Base-by-base conservation (phyloP, 2,113 vertebrate species). In the Corapipo altera region DNA sequence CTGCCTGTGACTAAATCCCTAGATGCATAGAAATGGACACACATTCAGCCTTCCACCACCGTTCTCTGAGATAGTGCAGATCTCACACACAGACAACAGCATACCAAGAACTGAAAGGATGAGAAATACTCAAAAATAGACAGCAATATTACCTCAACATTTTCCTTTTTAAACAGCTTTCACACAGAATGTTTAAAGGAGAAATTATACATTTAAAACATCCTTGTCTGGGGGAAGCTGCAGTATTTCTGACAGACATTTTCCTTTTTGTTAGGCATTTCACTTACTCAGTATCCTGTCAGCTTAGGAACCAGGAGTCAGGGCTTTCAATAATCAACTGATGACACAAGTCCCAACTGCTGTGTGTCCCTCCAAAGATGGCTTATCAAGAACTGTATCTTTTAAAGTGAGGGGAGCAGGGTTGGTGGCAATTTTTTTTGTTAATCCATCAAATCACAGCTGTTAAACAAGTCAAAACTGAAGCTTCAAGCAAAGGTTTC, bases 181-280 rank as follows among this genome's bases (percentile, higher is more conserved):
- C 79, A 88, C 48, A 79, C 14, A 74, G 49, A 74, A 57, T 55
- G 24, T 52, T 88, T 93, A 52, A 95, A 92, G 64, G 33, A 91
- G 64, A 89, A 49, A 24, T 59, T 90, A 75, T 75, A 70, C 67
- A 74, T 90, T 94, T 90, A 58, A 94, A 90, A 83, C 64, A 77
- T 55, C 80, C 86, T 91, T 80, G 93, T 91, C 69, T 46, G 59
- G 24, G 22, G 52, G 52, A 89, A 95, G 79, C 46, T 88, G 64
- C 35, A 89, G 17, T 74, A 71, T 67, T 90, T 91, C 76, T 89
- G 79, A 74, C 35, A 95, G 86, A 91, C 32, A 37, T 82, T 79
- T 93, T 89, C 27, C 32, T 76, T 85, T 93, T 77, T 51, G 44
- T 66, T 58, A 67, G 15, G 62, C n/a, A 59, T 90, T 90, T 88